A percentile compares a stretch with the other conserved stretches of the same genome.
Evolutionary conservation across 2,113 vertebrate genomes (phyloP).

Genomic region (Myotis yumanensis): DNA sequence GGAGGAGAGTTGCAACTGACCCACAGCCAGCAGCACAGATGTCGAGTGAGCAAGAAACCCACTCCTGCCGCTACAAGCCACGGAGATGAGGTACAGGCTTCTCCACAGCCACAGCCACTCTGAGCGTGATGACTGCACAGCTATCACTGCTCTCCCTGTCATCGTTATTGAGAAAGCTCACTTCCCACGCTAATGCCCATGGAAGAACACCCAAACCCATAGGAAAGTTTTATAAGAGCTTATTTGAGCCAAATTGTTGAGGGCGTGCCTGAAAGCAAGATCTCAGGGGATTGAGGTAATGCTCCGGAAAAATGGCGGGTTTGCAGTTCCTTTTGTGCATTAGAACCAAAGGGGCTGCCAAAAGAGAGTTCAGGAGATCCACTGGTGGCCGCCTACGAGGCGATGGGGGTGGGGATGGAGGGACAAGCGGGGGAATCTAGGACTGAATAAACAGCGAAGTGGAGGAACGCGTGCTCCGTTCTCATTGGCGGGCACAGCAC

Average conservation of each 20-base stretch:
- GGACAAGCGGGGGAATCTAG: not conserved
- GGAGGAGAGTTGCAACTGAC: not conserved
- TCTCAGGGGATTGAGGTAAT: not conserved
- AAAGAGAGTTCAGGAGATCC: not conserved
- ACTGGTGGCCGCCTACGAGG: not conserved
- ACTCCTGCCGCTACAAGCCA: not conserved
- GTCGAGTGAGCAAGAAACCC: too few relatives aligned
- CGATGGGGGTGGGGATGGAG: accelerated
- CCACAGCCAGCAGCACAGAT: too few relatives aligned
- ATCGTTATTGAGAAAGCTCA: not conserved
- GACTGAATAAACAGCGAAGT: not conserved
- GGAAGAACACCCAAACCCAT: not conserved
- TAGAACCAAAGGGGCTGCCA: not conserved
- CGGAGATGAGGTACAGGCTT: not conserved
- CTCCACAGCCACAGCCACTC: not conserved
- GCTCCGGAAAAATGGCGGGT: not conserved
- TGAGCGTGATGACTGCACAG: not conserved
- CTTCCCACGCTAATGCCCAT: not conserved
- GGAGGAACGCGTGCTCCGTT: not conserved
- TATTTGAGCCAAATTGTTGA: not conserved
- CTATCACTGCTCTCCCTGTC: not conserved
- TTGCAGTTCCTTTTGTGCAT: not conserved
- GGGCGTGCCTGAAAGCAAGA: not conserved
- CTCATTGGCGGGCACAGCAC: too few relatives aligned
- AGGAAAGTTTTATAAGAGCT: not conserved